A percentile compares a stretch with the other conserved stretches of the same genome.
phyloP scores from a whole-genome alignment of 1,140 invertebrate species.

The Penaeus chinensis region DNA sequence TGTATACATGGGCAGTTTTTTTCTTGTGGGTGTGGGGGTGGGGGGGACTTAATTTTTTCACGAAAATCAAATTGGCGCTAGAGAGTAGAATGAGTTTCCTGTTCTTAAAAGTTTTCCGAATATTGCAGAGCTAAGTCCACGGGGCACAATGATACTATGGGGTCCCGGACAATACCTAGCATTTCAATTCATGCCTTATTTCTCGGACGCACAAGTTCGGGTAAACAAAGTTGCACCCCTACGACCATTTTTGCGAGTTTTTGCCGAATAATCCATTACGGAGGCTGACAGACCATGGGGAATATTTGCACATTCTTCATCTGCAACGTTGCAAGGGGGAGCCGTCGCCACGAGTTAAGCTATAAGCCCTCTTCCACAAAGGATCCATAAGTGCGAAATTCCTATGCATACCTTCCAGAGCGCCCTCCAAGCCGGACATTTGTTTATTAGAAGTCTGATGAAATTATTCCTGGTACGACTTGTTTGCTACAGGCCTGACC shows the following conservation, averaged over 20 bases:
- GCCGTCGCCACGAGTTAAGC: conserved; percentile 31
- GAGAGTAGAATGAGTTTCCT: no score
- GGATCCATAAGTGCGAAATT: conserved; percentile 47
- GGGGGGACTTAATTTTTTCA: no score
- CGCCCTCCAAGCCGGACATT: conserved; percentile 57
- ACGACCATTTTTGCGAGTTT: conserved; percentile 33
- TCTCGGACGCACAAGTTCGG: no score
- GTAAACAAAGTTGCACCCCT: no score
- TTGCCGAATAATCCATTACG: conserved; percentile 52
- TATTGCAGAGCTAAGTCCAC: no score
- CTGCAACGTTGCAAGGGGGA: conserved; percentile 52
- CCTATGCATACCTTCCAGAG: conserved; percentile 34
- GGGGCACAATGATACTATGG: no score
- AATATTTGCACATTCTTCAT: conserved; percentile 62
- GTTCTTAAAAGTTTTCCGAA: no score
- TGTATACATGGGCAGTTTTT: no score
- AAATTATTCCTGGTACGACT: conserved; percentile 58
- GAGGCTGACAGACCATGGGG: conserved; percentile 58
- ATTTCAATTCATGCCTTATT: no score
- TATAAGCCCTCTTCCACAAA: conserved; percentile 38
- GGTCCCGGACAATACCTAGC: no score
- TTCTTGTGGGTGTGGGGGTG: no score
- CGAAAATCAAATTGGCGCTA: no score
- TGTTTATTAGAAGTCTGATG: conserved; percentile 61
- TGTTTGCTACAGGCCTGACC: conserved; percentile 60